Evolutionary conservation across 2,888 invertebrate genomes (phyloP).

Genomic region (Tetragonisca angustula): DNA sequence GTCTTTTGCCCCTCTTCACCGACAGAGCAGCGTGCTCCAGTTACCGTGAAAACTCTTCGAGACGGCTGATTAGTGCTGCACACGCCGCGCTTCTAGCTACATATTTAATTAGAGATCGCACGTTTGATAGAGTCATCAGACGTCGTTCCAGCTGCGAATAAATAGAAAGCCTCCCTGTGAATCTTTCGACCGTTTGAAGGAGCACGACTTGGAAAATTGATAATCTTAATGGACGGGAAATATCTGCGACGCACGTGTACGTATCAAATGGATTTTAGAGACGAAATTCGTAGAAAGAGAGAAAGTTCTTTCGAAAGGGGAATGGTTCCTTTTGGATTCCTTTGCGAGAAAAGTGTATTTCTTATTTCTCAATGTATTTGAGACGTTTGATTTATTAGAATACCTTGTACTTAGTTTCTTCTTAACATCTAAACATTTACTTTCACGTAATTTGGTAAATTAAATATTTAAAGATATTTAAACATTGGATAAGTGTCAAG

Average conservation of each 20-base stretch:
- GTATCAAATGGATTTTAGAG: no score
- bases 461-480: background rate
- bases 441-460: background rate
- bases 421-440: background rate
- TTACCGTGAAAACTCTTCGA: conserved; percentile 53
- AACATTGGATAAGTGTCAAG: background rate
- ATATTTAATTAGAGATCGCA: conserved; percentile 55
- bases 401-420: background rate
- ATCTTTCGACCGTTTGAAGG: background rate
- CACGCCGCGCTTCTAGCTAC: conserved; percentile 30
- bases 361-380: background rate
- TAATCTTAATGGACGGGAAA: conserved; percentile 3
- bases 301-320: background rate
- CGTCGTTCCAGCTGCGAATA: background rate
- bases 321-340: background rate
- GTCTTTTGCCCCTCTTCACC: conserved; percentile 39
- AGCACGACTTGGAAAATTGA: conserved; percentile 25
- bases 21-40: conserved; percentile 16
- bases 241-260: background rate
- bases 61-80: conserved; percentile 51
- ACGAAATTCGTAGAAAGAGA: background rate
- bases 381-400: background rate
- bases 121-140: conserved; percentile 37
- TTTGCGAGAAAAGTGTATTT: background rate
- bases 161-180: conserved; percentile 8